Base-by-base conservation (phyloP, 2,797 vertebrate genomes). In the Ibycter americanus region DNA sequence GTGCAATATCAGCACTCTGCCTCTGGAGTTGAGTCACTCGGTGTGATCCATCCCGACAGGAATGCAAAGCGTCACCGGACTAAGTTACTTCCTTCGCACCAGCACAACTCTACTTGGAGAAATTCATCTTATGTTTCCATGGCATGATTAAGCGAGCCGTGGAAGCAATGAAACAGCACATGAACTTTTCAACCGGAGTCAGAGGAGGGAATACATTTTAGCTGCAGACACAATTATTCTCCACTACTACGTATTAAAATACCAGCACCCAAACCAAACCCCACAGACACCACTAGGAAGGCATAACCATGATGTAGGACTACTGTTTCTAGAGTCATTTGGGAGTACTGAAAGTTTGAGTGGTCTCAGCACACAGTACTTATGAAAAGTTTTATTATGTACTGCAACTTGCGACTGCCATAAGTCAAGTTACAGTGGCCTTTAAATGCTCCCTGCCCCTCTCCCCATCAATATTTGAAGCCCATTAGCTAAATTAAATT, bases 131-230 rank as follows among this genome's bases (percentile, higher is more conserved):
- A 4, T 2, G 36, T 76, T 93, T 86, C 92, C 63, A 59, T 3
- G 0, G 29, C 0, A 40, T 16, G 66, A 65, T 65, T n/a, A 89
- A 90, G 44, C 8, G 70, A 84, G 32, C 27, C 36, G 46, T 9
- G 59, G 79, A 93, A 94, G 80, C 78, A 81, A 78, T 47, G 77
- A 93, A 89, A 76, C 27, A 68, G 56, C 67, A 44, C 26, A 4
- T 74, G 83, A 93, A 93, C 94, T 89, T 94, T 94, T 96, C 92
- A 94, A 5, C 90, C 11, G 15, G 16, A 72, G 49, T 32, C 47
- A 80, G 86, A 94, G 4, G 31, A 78, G 49, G 38, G 56, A 82
- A 63, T 16, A 54, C 11, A 3, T 66, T 58, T 42, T 34, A 79
- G 71, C 73, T 61, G 74, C 79, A 91, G 72, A 42, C 55, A 51